These are phyloP conservation scores for Tiliacea aurago DNA, from an alignment of 2,888 invertebrate genomes.

Conservation along the genomic window DNA sequence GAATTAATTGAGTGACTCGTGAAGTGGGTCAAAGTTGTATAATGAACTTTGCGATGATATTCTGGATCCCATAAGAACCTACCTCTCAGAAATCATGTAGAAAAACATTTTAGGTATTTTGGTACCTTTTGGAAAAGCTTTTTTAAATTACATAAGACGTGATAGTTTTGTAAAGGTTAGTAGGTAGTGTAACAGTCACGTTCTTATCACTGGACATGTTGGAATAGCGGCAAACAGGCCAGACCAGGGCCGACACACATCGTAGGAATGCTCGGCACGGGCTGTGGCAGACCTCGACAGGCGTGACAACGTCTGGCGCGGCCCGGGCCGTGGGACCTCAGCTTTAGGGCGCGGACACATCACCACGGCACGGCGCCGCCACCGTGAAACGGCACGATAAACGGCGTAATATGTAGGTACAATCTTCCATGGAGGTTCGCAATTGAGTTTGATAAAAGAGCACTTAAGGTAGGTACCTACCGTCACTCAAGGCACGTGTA, in stretches of 20 bases:
- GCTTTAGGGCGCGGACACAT: too few relatives aligned
- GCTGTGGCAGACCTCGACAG: too few relatives aligned
- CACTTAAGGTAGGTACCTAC: slow-evolving; percentile 6
- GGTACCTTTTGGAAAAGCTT: not conserved
- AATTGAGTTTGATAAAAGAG: slow-evolving; percentile 29
- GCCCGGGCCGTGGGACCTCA: too few relatives aligned
- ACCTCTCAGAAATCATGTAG: not conserved
- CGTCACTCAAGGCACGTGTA: slow-evolving; percentile 1
- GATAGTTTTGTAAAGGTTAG: not conserved
- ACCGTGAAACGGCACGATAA: too few relatives aligned
- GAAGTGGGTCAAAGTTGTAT: slow-evolving; percentile 37
- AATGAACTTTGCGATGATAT: slow-evolving; percentile 13
- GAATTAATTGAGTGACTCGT: slow-evolving; percentile 30
- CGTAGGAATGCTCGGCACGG: too few relatives aligned
- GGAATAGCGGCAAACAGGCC: too few relatives aligned
- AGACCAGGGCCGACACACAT: too few relatives aligned
- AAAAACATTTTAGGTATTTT: not conserved
- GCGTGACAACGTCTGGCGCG: too few relatives aligned
- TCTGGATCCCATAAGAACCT: not conserved
- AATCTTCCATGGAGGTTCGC: not conserved
- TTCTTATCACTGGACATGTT: too few relatives aligned
- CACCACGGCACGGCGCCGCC: too few relatives aligned
- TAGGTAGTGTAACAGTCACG: too few relatives aligned
- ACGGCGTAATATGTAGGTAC: not conserved
- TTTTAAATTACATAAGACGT: not conserved